These are phyloP conservation scores for Spermophilus dauricus DNA, from an alignment of 2,113 vertebrate genomes.

Conservation along the genomic window DNA sequence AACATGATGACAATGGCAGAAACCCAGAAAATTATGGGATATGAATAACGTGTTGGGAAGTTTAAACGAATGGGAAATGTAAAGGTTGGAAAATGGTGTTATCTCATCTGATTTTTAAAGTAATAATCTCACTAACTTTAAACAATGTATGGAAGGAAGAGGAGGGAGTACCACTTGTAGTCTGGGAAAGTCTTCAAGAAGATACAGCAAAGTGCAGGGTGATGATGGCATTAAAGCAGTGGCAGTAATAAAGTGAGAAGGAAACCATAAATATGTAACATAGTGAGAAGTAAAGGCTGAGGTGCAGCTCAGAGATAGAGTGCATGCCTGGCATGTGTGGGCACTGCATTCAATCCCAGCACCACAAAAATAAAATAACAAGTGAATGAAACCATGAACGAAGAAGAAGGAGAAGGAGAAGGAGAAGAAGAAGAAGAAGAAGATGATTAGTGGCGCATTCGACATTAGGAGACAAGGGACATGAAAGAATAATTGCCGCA, in stretches of 20 bases:
- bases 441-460: not conserved
- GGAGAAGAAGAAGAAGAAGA: no score
- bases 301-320: not conserved
- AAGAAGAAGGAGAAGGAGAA: no score
- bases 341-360: not conserved
- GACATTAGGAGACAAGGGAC: not conserved
- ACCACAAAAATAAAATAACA: not conserved
- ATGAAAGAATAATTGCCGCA: not conserved
- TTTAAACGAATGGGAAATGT: not conserved
- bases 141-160: not conserved
- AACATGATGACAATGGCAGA: not conserved
- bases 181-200: not conserved
- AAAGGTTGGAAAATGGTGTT: not conserved
- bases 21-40: not conserved
- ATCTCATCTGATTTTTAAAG: not conserved
- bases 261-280: not conserved
- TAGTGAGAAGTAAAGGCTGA: not conserved
- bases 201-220: not conserved
- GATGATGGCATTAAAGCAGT: not conserved
- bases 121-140: not conserved
- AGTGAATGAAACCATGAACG: not conserved
- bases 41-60: not conserved
- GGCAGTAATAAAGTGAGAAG: not conserved
- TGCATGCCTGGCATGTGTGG: not conserved
- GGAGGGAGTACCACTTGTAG: not conserved